Conservation (phyloP, 35 echinoderm and acorn worm genomes). For the Lytechinus variegatus region DNA sequence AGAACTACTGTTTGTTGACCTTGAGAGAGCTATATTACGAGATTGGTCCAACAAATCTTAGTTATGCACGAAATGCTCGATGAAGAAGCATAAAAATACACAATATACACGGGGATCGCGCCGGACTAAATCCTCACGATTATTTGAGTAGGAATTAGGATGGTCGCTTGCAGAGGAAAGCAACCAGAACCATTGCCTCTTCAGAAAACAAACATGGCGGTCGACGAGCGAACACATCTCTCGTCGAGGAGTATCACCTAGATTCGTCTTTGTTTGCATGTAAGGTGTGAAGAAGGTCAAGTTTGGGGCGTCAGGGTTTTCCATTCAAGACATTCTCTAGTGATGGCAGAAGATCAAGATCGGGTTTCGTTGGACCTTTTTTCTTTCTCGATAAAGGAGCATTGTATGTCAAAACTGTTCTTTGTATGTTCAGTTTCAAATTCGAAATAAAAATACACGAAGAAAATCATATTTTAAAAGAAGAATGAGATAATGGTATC, state of each 20-base stretch:
- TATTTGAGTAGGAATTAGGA: slow-evolving; percentile 4
- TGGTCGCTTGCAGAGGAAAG: background rate
- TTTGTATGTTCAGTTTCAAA: background rate
- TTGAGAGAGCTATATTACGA: background rate
- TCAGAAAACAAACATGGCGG: slow-evolving; percentile 32
- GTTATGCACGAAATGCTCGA: background rate
- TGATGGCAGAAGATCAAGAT: background rate
- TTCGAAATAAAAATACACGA: too few relatives aligned
- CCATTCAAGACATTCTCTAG: background rate
- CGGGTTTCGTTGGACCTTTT: background rate
- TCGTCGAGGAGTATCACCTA: background rate
- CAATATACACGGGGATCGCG: background rate
- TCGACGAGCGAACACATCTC: background rate
- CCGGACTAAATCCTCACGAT: background rate
- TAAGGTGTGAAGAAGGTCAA: slow-evolving; percentile 20
- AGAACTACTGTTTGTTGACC: background rate
- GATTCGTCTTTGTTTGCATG: slow-evolving; percentile 33
- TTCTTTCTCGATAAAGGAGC: background rate
- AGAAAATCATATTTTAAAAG: too few relatives aligned
- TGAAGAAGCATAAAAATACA: background rate
- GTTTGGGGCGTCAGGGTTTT: background rate
- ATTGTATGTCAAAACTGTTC: background rate
- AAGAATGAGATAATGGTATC: too few relatives aligned
- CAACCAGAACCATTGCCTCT: background rate
- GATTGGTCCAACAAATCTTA: slow-evolving; percentile 18